Evolutionary conservation across 2,797 vertebrate genomes (phyloP), one percentile per base, ranked within the genome.

Genomic region (Allobates femoralis): DNA sequence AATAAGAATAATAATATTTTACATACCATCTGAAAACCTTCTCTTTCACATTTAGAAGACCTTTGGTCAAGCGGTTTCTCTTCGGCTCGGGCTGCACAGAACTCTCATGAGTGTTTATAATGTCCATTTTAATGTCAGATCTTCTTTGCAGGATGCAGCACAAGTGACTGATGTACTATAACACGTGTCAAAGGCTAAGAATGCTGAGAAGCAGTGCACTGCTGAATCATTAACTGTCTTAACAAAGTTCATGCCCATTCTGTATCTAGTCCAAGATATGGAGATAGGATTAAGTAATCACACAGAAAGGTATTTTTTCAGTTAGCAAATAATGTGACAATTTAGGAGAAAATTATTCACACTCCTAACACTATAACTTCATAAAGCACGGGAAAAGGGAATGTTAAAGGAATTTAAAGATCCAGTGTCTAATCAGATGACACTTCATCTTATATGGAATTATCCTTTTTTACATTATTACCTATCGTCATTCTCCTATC

Each of bases 201-300:
- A n/a, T 10, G 53, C 66, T 14, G 77, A 67, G 50, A 58, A 32
- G 8, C 62, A 74, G 3, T 5, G 30, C 32, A n/a, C 32, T 3
- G 41, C 67, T 82, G 56, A 85, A 88, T 86, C 84, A 83, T 88
- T 88, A 85, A 86, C 79, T 69, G 71, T 64, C 60, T 14, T 84
- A 41, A 76, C 67, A 80, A 67, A 83, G 64, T 66, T 75, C 66
- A n/a, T 19, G 23, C 15, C 23, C 23, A 77, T 32, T 67, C 62
- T 86, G 60, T 50, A 62, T 26, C 21, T 46, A 71, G 12, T 76
- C 77, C 67, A 77, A 66, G 74, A 86, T 86, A 30, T 83, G 60
- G 46, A 67, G 53, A 85, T 76, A 28, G 46, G 69, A 74, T 75
- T 60, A 74, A 66, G 66, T 15, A 15, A 4, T 18, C 10, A 8